These are phyloP conservation scores for Chrysogorgia sp. DNA, from an alignment of 92 coral and sea anemone species.

Conservation along the genomic window DNA sequence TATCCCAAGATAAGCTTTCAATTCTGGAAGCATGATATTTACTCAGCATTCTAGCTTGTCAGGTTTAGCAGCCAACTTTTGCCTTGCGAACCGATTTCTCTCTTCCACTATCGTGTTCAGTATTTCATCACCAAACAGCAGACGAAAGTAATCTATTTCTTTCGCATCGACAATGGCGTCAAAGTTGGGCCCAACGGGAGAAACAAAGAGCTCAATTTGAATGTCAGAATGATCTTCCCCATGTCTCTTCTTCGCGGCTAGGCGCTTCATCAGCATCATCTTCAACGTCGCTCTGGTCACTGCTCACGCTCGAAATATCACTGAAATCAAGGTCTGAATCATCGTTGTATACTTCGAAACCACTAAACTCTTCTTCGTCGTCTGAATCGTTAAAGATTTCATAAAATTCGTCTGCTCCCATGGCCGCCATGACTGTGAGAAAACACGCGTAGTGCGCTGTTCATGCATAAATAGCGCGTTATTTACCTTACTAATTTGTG, in stretches of 20 bases:
- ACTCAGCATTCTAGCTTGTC: neutral
- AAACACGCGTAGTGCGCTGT: neutral
- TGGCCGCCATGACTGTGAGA: neutral
- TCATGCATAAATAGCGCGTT: neutral
- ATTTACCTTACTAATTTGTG: neutral
- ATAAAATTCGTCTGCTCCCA: neutral
- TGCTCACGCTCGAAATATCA: conserved; percentile 43
- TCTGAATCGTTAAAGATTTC: conserved; percentile 30
- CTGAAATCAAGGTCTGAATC: conserved; percentile 48
- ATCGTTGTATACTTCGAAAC: neutral
- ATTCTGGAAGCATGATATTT: conserved; percentile 1
- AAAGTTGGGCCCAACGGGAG: neutral
- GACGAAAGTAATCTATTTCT: neutral
- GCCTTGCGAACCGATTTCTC: conserved; percentile 31
- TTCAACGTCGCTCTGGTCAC: conserved; percentile 30
- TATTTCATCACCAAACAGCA: neutral
- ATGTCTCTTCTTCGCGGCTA: too few species aligned
- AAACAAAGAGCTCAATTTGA: neutral
- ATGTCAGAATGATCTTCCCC: neutral
- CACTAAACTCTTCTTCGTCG: conserved; percentile 7
- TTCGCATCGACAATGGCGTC: neutral
- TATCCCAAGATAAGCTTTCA: conserved; percentile 18
- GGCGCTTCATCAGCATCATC: conserved; percentile 18
- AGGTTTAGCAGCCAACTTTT: conserved; percentile 11
- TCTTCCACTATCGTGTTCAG: conserved; percentile 11